phyloP scores from a whole-genome alignment of 2,888 invertebrate species.

The Lordiphosa andalusiaca region DNA sequence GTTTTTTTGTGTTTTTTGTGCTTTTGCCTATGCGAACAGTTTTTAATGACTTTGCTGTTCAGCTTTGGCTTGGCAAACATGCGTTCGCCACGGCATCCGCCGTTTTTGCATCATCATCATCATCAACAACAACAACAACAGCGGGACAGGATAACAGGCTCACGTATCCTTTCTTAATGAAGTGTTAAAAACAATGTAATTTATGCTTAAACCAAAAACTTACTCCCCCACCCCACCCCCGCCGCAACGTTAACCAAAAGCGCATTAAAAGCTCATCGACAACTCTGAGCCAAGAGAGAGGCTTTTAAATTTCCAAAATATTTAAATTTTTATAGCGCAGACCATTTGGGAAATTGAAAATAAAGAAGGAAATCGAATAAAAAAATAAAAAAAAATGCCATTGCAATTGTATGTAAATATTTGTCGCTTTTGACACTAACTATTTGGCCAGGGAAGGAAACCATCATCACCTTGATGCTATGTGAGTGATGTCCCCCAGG shows the following conservation, averaged over 20 bases:
- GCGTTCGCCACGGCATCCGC: conserved; percentile 38
- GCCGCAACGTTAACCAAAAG: conserved; percentile 10
- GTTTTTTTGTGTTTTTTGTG: conserved; percentile 21
- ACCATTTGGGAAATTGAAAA: conserved; percentile 67
- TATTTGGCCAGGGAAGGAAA: conserved; percentile 52
- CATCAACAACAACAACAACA: not conserved
- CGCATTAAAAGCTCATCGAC: conserved; percentile 47
- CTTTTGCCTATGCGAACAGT: conserved; percentile 71
- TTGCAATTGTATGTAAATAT: conserved; percentile 56
- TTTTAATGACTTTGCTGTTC: conserved; percentile 71
- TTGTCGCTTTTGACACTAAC: conserved; percentile 60
- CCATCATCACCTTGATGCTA: conserved; percentile 25
- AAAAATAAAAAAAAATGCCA: conserved; percentile 37
- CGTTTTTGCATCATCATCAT: conserved; percentile 41
- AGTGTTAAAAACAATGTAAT: conserved; percentile 74
- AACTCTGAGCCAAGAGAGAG: conserved; percentile 36
- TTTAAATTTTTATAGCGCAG: conserved; percentile 69
- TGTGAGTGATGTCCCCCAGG: conserved; percentile 31
- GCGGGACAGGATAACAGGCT: conserved; percentile 35
- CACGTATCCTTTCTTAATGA: conserved; percentile 62
- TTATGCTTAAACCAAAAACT: conserved; percentile 61
- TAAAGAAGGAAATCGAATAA: conserved; percentile 3
- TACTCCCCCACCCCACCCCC: too few relatives aligned
- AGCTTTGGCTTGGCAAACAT: conserved; percentile 67
- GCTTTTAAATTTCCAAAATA: conserved; percentile 66